phyloP scores from a whole-genome alignment of 2,113 vertebrate species.

The Barbus barbus region DNA sequence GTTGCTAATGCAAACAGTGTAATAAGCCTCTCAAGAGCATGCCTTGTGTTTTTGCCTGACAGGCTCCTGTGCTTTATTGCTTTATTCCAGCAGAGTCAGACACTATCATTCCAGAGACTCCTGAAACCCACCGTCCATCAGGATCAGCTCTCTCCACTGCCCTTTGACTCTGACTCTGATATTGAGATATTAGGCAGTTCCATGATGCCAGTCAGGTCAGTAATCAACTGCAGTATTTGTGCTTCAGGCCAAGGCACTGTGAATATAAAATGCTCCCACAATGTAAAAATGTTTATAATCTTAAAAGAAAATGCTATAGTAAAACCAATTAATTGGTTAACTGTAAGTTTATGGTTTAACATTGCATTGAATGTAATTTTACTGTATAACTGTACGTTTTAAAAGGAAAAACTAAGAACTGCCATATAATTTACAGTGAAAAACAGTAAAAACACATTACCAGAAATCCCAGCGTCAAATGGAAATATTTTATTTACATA shows the following conservation, averaged over 20 bases:
- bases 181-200: slow-evolving; percentile 55
- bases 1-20: background rate
- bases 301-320: background rate
- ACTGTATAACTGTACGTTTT: background rate
- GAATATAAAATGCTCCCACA: background rate
- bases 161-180: slow-evolving; percentile 67
- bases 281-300: background rate
- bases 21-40: background rate
- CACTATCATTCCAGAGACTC: slow-evolving; percentile 77
- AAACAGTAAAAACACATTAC: background rate
- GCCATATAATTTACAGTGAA: background rate
- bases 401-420: background rate
- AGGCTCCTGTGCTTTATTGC: background rate
- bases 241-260: background rate
- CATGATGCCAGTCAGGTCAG: slow-evolving; percentile 51
- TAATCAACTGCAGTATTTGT: background rate
- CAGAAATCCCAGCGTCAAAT: background rate
- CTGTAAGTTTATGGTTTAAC: background rate
- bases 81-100: slow-evolving; percentile 39
- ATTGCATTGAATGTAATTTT: background rate
- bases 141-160: slow-evolving; percentile 64
- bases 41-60: background rate
- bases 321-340: background rate
- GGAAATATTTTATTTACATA: background rate
- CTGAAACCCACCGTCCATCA: slow-evolving; percentile 73